Base-by-base conservation (phyloP, 37 sponge, comb jelly and placozoan genomes). In the Cliona cf. orientalis region DNA sequence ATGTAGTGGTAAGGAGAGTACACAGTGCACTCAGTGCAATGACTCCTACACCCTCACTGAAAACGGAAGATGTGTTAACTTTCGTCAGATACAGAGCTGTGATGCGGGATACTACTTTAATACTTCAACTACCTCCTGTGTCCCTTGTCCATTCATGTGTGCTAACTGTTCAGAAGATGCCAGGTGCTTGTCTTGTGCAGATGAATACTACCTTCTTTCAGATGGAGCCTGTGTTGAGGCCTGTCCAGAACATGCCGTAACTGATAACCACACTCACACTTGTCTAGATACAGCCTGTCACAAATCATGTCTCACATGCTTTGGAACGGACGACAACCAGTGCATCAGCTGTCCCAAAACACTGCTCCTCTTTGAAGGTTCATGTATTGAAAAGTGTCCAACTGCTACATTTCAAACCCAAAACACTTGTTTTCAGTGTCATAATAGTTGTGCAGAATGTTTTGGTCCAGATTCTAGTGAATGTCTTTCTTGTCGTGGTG, bases 281-380 rank as follows among this genome's bases (percentile, higher is more conserved):
- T 90, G 90, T 55, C 60, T 58, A 21, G n/a, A 57, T 1, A 58
- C 57, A 0, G 12, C 22, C 35, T 90, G 90, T 42, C 76, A 84
- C 76, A 11, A 37, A 6, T 66, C 85, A 17, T 90, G 90, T 75
- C 56, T 69, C 25, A 90, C 85, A 5, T 90, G 90, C 58, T 67
- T 73, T 9, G 85, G 85, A 3, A 41, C 66, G 25, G 41, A 62
- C 23, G 36, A 49, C 0, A 58, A 55, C 33, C 34, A 83, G 12
- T 87, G 91, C 44, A 69, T 72, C 0, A 79, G 56, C 42, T 87
- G 87, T 67, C 55, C 45, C 23, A 23, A 43, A 44, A 64, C 41
- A 2, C 49, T 5, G 4, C 34, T 66, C 17, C 44, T 90, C 21
- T 29, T 45, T 3, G 41, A 66, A 12, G 42, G 69, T 22, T 6